Percentiles rank a stretch among this genome's conserved stretches.
These are phyloP conservation scores for Cariama cristata DNA, from an alignment of 2,113 vertebrate genomes.

Conservation along the genomic window DNA sequence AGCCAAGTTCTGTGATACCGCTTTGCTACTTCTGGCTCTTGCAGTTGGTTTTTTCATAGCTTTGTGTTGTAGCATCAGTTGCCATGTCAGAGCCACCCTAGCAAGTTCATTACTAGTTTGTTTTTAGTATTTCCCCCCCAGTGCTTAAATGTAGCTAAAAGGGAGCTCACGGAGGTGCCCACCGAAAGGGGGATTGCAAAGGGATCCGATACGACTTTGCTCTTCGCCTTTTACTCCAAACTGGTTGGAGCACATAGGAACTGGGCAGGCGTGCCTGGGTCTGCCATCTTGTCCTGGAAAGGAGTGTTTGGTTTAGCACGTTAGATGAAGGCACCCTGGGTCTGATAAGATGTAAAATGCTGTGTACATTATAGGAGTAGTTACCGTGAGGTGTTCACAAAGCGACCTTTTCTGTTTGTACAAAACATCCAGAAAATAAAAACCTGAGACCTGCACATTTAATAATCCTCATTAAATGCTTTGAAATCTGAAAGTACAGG, in stretches of 20 bases:
- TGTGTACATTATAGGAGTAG: background rate
- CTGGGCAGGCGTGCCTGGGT: background rate
- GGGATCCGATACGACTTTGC: background rate
- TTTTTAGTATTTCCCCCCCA: no score
- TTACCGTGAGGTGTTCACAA: background rate
- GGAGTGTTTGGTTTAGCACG: background rate
- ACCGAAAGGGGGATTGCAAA: background rate
- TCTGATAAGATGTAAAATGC: background rate
- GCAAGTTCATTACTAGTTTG: background rate
- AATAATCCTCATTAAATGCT: background rate
- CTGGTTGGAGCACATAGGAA: background rate
- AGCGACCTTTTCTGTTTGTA: background rate
- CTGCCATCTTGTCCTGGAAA: background rate
- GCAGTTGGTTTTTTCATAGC: background rate
- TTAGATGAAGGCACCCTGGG: background rate
- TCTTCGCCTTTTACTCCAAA: background rate
- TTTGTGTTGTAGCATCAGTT: background rate
- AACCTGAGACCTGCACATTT: background rate
- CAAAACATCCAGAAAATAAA: background rate
- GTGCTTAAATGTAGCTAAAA: background rate
- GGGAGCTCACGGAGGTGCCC: background rate
- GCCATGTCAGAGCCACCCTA: background rate
- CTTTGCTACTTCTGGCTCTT: background rate
- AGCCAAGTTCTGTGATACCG: rapidly evolving
- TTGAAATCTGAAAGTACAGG: background rate